Conservation (phyloP, 2,888 invertebrate genomes). For the Vanessa cardui region DNA sequence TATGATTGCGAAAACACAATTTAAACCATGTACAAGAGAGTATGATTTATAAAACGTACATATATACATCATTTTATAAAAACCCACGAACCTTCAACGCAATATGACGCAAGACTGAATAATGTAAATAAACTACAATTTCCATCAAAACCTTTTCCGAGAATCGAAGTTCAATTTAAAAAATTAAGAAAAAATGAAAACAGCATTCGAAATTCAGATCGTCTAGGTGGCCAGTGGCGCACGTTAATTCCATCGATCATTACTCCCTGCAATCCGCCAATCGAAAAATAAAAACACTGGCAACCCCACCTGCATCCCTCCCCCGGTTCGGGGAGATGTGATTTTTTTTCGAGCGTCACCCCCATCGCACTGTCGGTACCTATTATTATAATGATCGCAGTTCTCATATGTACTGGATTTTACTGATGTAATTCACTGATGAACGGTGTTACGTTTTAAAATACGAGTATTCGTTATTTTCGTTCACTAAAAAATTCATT, state of each 20-base stretch:
- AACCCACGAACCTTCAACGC: neutral
- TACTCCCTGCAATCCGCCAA: slow-evolving; percentile 81
- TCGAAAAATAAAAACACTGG: slow-evolving; percentile 80
- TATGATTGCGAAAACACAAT: neutral
- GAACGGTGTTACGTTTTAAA: slow-evolving; percentile 22
- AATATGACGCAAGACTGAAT: slow-evolving; percentile 10
- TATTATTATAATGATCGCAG: slow-evolving; percentile 42
- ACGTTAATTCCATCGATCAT: slow-evolving; percentile 82
- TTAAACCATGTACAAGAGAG: neutral
- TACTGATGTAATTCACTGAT: slow-evolving; percentile 23
- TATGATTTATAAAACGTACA: neutral
- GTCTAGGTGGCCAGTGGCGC: slow-evolving; percentile 67
- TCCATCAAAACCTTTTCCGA: slow-evolving; percentile 20
- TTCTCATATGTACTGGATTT: slow-evolving; percentile 34
- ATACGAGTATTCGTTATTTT: neutral
- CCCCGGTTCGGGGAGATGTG: slow-evolving; percentile 65
- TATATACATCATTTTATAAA: neutral
- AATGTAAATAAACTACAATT: slow-evolving; percentile 12
- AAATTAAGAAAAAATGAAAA: slow-evolving; percentile 24
- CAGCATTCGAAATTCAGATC: slow-evolving; percentile 58
- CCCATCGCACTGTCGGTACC: slow-evolving; percentile 57
- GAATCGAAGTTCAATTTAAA: slow-evolving; percentile 27
- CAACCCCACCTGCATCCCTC: slow-evolving; percentile 66
- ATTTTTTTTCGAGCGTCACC: slow-evolving; percentile 76
- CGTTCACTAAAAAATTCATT: slow-evolving; percentile 13